Conservation (phyloP, 2,113 vertebrate species). For the Nansenia antarctica region DNA sequence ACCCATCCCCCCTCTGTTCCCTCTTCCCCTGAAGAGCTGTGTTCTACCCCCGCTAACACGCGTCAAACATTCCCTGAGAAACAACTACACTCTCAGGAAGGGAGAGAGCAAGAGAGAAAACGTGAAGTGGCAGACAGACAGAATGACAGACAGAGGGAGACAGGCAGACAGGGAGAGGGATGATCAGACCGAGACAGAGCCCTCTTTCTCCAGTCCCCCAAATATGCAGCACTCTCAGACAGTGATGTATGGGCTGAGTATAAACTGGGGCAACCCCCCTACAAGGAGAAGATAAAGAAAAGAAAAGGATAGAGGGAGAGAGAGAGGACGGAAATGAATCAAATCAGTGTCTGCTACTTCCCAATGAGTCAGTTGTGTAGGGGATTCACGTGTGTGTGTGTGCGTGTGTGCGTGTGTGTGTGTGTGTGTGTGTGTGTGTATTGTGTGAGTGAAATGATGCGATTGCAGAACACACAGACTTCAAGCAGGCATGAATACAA, state of each 20-base stretch:
- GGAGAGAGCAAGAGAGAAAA: background rate
- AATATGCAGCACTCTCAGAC: background rate
- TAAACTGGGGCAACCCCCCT: constrained; percentile 1
- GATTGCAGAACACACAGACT: background rate
- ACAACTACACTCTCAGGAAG: background rate
- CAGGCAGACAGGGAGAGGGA: background rate
- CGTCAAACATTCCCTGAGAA: background rate
- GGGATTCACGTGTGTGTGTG: background rate
- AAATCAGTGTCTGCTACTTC: background rate
- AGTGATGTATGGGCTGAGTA: background rate
- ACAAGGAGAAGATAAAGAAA: background rate
- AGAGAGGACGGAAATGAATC: background rate
- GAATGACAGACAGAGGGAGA: background rate
- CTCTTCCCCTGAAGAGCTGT: background rate
- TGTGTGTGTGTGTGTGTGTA: background rate
- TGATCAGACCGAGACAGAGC: background rate
- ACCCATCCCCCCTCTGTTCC: background rate
- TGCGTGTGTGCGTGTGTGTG: background rate
- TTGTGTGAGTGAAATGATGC: background rate
- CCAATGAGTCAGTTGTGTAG: background rate
- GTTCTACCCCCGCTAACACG: background rate
- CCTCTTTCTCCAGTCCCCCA: background rate
- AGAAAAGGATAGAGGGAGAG: background rate
- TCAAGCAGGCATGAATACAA: background rate
- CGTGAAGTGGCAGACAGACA: background rate